Conservation (phyloP, 2,888 invertebrate species). For the Hipparchia semele region DNA sequence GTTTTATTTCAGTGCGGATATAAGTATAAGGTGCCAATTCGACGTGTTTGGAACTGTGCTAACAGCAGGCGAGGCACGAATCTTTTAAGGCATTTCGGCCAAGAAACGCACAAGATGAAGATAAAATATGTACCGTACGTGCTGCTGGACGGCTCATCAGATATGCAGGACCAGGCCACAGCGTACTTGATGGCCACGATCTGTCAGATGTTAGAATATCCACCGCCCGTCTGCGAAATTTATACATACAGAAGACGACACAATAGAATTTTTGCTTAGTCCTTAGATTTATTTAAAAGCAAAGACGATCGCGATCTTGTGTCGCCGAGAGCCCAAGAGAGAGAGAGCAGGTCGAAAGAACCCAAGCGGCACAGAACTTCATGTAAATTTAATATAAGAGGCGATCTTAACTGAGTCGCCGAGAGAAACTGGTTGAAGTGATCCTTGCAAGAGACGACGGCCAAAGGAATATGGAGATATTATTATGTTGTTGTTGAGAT, state of each 20-base stretch:
- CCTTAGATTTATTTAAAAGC: not conserved
- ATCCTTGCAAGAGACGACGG: too few relatives aligned
- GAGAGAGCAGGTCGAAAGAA: too few relatives aligned
- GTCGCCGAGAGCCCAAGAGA: too few relatives aligned
- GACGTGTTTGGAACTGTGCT: conserved; percentile 50
- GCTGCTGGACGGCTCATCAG: conserved; percentile 48
- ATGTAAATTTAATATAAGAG: too few relatives aligned
- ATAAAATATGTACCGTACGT: conserved; percentile 54
- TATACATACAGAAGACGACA: not conserved
- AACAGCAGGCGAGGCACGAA: conserved; percentile 45
- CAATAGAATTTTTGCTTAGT: not conserved
- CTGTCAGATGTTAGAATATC: conserved; percentile 45
- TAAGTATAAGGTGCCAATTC: conserved; percentile 41
- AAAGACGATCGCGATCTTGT: too few relatives aligned
- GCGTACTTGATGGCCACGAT: conserved; percentile 46
- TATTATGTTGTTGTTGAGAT: too few relatives aligned
- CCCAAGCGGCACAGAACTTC: too few relatives aligned
- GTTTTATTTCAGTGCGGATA: conserved; percentile 53
- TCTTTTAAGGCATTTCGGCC: conserved; percentile 53
- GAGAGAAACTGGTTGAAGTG: too few relatives aligned
- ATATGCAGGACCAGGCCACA: conserved; percentile 41
- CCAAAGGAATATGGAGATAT: too few relatives aligned
- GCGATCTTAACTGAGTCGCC: too few relatives aligned
- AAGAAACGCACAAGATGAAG: conserved; percentile 47
- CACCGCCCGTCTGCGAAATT: conserved; percentile 40